These are phyloP conservation scores for Equus przewalskii DNA, from an alignment of 2,113 vertebrate genomes.

Conservation along the genomic window DNA sequence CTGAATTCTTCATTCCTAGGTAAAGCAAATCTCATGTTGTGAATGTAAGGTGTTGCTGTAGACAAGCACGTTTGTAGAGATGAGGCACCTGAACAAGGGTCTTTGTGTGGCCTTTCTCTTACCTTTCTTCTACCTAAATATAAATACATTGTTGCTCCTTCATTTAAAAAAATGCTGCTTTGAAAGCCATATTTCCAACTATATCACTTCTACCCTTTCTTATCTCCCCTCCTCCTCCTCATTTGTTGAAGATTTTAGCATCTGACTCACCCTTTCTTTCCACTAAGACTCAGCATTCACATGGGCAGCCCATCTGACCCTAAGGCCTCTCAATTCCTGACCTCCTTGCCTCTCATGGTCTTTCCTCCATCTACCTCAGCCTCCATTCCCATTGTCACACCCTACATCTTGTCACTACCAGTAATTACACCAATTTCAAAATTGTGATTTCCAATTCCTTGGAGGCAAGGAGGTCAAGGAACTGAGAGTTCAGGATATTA, in stretches of 20 bases:
- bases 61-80: neutral
- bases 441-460: neutral
- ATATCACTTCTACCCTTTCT: neutral
- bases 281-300: neutral
- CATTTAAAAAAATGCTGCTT: neutral
- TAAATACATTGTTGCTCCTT: neutral
- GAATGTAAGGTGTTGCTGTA: accelerated
- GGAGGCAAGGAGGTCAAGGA: neutral
- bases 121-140: neutral
- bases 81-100: neutral
- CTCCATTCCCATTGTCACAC: neutral
- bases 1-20: neutral
- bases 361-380: neutral
- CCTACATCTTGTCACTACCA: neutral
- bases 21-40: accelerated
- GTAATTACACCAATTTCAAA: neutral
- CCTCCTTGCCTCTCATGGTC: neutral
- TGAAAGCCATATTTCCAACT: neutral
- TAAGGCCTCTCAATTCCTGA: neutral
- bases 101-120: neutral
- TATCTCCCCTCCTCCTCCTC: neutral
- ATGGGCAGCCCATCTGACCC: neutral
- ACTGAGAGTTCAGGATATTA: neutral
- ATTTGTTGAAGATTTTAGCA: neutral
- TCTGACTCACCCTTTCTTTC: neutral